A percentile compares a stretch with the other conserved stretches of the same genome.
Conservation (phyloP, 2,113 vertebrate species). For the Orcinus orca region DNA sequence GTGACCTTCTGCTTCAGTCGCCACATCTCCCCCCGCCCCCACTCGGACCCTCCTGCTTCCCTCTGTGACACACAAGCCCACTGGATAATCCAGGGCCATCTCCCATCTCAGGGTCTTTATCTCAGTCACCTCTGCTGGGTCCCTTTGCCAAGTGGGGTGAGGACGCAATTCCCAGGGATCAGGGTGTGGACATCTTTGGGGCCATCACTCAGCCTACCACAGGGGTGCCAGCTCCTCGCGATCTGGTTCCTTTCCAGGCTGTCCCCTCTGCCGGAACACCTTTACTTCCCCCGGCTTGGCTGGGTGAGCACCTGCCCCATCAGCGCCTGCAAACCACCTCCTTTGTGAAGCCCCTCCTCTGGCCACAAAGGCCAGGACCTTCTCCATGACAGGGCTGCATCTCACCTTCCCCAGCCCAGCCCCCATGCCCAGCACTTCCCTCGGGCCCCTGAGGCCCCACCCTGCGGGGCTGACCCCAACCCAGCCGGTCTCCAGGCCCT, state of each 20-base stretch:
- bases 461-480: too few species aligned
- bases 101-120: fast-evolving
- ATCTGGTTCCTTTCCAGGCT: neutral
- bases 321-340: fast-evolving
- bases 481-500: neutral
- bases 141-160: neutral
- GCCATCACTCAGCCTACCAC: too few species aligned
- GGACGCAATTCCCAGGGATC: neutral
- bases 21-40: neutral
- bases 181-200: fast-evolving
- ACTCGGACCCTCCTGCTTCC: neutral
- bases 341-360: neutral
- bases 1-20: neutral
- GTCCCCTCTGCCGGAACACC: neutral
- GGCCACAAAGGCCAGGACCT: neutral
- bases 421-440: too few species aligned
- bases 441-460: fast-evolving
- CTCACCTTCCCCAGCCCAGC: neutral
- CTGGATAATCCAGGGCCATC: neutral
- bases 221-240: fast-evolving
- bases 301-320: too few species aligned
- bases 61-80: too few species aligned
- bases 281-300: neutral
- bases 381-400: neutral
- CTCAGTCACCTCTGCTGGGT: neutral